Evolutionary conservation across 2,113 vertebrate genomes (phyloP).

Genomic region (Nettapus auritus): DNA sequence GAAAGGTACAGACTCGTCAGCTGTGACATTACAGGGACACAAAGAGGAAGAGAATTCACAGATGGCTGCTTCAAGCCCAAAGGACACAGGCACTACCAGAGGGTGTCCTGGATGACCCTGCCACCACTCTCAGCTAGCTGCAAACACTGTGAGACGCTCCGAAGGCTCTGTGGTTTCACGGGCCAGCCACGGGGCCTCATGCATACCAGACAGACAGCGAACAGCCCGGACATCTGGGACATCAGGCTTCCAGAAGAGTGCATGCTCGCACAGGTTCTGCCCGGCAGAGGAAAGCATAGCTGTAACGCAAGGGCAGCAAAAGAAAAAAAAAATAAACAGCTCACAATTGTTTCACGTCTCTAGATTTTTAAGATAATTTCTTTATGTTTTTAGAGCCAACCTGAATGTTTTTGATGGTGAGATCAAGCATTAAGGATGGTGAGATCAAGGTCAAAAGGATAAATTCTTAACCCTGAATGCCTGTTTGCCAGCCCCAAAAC

Average conservation of each 20-base stretch:
- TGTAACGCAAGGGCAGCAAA: neutral
- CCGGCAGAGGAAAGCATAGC: neutral
- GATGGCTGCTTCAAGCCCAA: neutral
- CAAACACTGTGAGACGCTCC: neutral
- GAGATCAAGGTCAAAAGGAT: neutral
- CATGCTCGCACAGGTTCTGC: neutral
- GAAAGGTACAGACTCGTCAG: neutral
- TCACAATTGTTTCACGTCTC: neutral
- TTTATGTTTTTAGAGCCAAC: neutral
- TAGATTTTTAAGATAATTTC: neutral
- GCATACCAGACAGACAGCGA: neutral
- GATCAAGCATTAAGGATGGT: neutral
- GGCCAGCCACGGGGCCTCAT: accelerated
- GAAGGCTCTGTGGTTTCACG: neutral
- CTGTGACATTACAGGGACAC: neutral
- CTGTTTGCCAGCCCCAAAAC: neutral
- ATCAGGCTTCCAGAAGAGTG: neutral
- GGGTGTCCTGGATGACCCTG: neutral
- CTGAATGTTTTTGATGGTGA: neutral
- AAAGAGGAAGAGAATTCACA: neutral
- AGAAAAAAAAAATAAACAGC: neutral
- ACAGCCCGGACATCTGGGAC: neutral
- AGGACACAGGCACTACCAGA: neutral
- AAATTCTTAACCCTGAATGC: neutral
- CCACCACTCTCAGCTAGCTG: neutral